Evolutionary conservation across 2,797 vertebrate genomes (phyloP).

Genomic region (Bryconaethiops microstoma): DNA sequence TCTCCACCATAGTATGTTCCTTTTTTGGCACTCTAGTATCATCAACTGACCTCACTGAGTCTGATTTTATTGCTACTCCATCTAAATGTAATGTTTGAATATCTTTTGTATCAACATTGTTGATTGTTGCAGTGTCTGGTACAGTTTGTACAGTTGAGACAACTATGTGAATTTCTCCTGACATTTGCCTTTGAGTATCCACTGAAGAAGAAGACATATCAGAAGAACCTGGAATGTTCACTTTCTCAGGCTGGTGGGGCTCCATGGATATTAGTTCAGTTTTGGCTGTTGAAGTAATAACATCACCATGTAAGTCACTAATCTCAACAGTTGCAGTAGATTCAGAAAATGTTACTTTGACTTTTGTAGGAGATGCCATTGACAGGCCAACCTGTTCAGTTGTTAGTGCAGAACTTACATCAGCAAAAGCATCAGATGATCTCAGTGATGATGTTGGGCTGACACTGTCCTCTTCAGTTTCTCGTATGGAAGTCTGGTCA

Average conservation of each 20-base stretch:
- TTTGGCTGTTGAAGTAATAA: slow-evolving; percentile 79
- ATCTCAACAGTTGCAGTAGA: slow-evolving; percentile 51
- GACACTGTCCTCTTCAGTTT: slow-evolving; percentile 63
- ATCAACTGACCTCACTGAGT: slow-evolving; percentile 60
- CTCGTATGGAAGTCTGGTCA: slow-evolving; percentile 61
- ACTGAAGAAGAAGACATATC: slow-evolving; percentile 73
- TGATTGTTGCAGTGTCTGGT: slow-evolving; percentile 69
- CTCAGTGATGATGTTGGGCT: slow-evolving; percentile 74
- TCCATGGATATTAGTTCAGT: slow-evolving; percentile 80
- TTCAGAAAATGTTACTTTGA: slow-evolving; percentile 77
- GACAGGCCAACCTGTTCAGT: slow-evolving; percentile 69
- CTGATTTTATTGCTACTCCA: slow-evolving; percentile 48
- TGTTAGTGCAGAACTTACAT: slow-evolving; percentile 75
- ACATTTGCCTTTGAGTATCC: slow-evolving; percentile 72
- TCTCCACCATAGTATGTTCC: slow-evolving; percentile 62
- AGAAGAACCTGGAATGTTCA: slow-evolving; percentile 72
- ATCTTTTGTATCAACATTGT: slow-evolving; percentile 61
- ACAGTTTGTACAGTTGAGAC: slow-evolving; percentile 74
- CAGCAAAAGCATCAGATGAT: slow-evolving; percentile 79
- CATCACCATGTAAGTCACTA: slow-evolving; percentile 58
- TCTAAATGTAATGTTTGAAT: slow-evolving; percentile 48
- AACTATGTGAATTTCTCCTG: slow-evolving; percentile 73
- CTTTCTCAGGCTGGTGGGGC: slow-evolving; percentile 76
- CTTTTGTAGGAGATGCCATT: slow-evolving; percentile 72
- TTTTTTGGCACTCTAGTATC: slow-evolving; percentile 54